Evolutionary conservation across 1,140 invertebrate species (phyloP).

Genomic region (Lamellibrachia luymesi): DNA sequence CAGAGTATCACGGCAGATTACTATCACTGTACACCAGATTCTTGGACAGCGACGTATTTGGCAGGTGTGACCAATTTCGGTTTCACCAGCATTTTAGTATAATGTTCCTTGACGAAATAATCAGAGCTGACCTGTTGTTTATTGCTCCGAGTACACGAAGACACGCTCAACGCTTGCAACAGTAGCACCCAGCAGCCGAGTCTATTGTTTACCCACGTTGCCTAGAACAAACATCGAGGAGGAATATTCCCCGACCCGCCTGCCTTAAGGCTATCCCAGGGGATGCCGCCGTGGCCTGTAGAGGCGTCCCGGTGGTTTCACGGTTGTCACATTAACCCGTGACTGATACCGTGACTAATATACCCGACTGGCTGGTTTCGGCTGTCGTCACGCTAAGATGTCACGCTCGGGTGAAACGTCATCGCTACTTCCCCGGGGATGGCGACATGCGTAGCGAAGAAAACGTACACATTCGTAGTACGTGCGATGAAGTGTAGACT

Average conservation of each 20-base stretch:
- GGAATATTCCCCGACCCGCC: neutral
- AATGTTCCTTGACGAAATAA: neutral
- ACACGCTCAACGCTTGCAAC: neutral
- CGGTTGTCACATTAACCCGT: neutral
- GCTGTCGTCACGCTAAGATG: neutral
- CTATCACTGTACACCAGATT: too few species aligned
- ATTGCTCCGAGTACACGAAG: neutral
- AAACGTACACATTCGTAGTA: neutral
- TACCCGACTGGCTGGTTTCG: neutral
- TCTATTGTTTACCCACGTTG: neutral
- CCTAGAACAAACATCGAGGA: neutral
- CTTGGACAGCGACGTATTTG: too few species aligned
- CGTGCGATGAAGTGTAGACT: neutral
- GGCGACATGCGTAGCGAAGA: neutral
- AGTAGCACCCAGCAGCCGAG: neutral
- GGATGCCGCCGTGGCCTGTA: neutral
- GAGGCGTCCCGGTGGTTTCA: neutral
- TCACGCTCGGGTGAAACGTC: neutral
- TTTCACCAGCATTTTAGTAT: neutral
- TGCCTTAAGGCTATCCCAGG: neutral
- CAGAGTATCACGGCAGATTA: too few species aligned
- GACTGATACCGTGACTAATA: neutral
- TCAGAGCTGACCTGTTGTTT: neutral
- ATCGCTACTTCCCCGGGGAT: neutral
- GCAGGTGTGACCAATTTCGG: too few species aligned